Percentiles rank a stretch among this genome's conserved stretches.
Conservation (phyloP, 2,113 vertebrate species). For the Cryptotis parvus region DNA sequence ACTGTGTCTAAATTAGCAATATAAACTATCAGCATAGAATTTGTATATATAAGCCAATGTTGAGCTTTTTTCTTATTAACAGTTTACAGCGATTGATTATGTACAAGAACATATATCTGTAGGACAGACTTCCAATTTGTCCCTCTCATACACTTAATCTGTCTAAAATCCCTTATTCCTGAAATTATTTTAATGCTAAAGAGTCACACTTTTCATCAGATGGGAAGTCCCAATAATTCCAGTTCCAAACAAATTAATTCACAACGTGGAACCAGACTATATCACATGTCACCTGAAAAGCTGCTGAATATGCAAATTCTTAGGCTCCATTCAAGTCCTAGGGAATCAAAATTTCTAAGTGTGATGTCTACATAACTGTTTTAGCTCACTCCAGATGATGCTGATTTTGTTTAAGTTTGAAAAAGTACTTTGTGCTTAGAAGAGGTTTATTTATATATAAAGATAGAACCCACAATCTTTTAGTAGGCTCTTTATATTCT, state of each 20-base stretch:
- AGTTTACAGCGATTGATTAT: neutral
- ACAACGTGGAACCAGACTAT: neutral
- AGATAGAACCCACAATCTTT: neutral
- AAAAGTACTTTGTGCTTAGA: too few relatives aligned
- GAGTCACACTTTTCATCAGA: neutral
- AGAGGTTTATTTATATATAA: too few relatives aligned
- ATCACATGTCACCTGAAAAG: neutral
- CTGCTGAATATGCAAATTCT: neutral
- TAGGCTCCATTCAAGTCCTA: neutral
- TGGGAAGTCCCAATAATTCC: neutral
- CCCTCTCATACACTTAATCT: neutral
- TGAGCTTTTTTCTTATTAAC: neutral
- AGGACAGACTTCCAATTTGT: neutral
- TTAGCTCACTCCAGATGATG: neutral
- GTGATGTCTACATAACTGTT: neutral
- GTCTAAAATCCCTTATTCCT: neutral
- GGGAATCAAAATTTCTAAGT: neutral
- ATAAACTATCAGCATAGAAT: neutral
- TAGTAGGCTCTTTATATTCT: neutral
- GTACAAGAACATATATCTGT: neutral
- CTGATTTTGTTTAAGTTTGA: neutral
- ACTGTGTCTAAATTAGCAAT: neutral
- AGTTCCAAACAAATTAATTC: too few relatives aligned
- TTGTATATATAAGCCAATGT: neutral
- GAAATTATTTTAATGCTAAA: neutral